Percentiles rank a stretch among this genome's conserved stretches.
phyloP scores from a whole-genome alignment of 2,797 vertebrate species.

The Betta splendens region DNA sequence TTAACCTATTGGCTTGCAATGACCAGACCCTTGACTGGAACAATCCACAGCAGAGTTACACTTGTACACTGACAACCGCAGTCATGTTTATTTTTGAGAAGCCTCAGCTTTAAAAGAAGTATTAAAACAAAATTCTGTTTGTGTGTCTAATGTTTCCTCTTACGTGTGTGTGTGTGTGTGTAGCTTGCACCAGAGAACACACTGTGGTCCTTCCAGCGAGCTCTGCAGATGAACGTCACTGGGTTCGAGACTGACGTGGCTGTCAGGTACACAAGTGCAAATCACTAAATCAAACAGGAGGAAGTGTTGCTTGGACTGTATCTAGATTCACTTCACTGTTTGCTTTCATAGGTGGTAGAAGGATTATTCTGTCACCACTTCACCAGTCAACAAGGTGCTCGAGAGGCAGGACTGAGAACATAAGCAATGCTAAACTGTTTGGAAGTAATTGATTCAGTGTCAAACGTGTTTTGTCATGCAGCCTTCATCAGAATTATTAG shows the following conservation, averaged over 20 bases:
- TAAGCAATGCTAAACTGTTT: neutral
- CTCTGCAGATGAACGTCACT: conserved; percentile 87
- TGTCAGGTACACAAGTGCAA: conserved; percentile 83
- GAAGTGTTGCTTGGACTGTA: conserved; percentile 1
- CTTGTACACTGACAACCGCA: neutral
- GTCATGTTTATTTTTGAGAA: neutral
- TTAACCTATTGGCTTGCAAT: conserved; percentile 31
- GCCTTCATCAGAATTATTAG: no score
- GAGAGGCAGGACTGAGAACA: neutral
- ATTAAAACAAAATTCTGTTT: neutral
- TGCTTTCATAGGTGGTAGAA: neutral
- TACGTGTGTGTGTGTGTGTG: conserved; percentile 18
- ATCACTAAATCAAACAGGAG: conserved; percentile 30
- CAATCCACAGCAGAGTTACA: conserved; percentile 2
- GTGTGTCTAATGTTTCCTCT: neutral
- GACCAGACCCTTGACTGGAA: conserved; percentile 31
- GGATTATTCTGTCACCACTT: no score
- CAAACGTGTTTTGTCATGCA: no score
- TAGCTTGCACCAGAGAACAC: conserved; percentile 95
- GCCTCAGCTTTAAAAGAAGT: no score
- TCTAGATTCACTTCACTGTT: neutral
- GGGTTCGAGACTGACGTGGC: conserved; percentile 90
- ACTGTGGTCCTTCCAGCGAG: conserved; percentile 93
- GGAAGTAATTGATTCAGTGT: neutral
- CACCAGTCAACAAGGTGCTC: neutral